Conservation (phyloP, 1,140 invertebrate genomes). For the Eumaeus atala region DNA sequence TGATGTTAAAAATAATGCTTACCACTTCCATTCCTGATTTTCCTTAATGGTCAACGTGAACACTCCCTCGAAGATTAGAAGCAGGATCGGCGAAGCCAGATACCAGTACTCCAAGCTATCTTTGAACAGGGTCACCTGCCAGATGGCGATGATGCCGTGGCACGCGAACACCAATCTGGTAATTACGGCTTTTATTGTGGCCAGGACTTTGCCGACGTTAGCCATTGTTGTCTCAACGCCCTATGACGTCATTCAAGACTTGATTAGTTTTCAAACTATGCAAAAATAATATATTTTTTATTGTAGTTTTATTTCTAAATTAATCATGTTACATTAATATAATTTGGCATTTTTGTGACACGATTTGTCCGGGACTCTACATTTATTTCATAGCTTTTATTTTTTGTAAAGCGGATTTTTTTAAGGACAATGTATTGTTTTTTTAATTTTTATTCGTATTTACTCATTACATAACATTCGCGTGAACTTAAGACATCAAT, state of each 20-base stretch:
- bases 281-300: neutral
- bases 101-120: conserved; percentile 84
- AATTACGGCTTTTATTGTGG: conserved; percentile 86
- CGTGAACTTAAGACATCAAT: too few relatives aligned
- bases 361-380: too few relatives aligned
- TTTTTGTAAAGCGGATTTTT: too few relatives aligned
- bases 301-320: neutral
- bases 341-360: too few relatives aligned
- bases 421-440: too few relatives aligned
- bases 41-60: conserved; percentile 89
- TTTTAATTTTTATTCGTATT: too few relatives aligned
- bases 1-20: conserved; percentile 47
- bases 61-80: conserved; percentile 86
- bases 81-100: conserved; percentile 81
- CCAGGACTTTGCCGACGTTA: conserved; percentile 82
- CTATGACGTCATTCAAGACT: neutral
- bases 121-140: conserved; percentile 86
- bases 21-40: conserved; percentile 92
- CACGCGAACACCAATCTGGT: conserved; percentile 85
- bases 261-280: neutral
- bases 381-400: too few relatives aligned
- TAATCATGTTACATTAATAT: neutral
- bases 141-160: conserved; percentile 86
- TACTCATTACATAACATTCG: too few relatives aligned
- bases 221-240: conserved; percentile 49